Percentiles rank a stretch among this genome's conserved stretches.
These are phyloP conservation scores for Macrotis lagotis DNA, from an alignment of 2,113 vertebrate genomes.

Conservation along the genomic window DNA sequence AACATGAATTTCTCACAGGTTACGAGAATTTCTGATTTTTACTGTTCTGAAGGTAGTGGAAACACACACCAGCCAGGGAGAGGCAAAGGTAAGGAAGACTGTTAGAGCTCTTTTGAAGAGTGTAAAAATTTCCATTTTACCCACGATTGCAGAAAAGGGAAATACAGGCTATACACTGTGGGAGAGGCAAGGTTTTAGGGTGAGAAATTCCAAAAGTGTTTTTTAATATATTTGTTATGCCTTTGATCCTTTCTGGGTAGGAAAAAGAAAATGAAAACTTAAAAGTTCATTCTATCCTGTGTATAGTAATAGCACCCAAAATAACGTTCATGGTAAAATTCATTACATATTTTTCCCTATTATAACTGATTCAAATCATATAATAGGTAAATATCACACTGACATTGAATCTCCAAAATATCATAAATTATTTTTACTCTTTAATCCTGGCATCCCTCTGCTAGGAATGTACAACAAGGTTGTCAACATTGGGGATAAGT, in stretches of 20 bases:
- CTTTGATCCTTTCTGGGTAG: constrained; percentile 66
- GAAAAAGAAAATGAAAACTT: neutral
- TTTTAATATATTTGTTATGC: constrained; percentile 62
- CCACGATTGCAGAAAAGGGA: constrained; percentile 49
- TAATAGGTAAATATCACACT: neutral
- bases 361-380: neutral
- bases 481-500: neutral
- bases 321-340: constrained; percentile 21
- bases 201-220: constrained; percentile 63
- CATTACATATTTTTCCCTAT: neutral
- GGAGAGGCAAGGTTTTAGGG: constrained; percentile 66
- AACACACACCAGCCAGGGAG: constrained; percentile 25
- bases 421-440: neutral
- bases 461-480: neutral
- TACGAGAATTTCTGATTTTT: constrained; percentile 31
- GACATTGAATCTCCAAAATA: neutral
- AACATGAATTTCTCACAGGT: neutral
- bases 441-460: neutral
- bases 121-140: constrained; percentile 66
- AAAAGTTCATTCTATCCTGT: neutral
- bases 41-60: constrained; percentile 31
- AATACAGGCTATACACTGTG: constrained; percentile 61
- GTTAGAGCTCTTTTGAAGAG: constrained; percentile 68
- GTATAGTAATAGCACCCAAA: constrained; percentile 25
- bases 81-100: constrained; percentile 49